A percentile compares a stretch with the other conserved stretches of the same genome.
These are phyloP conservation scores for Acanthaster planci DNA, from an alignment of 35 echinoderm and acorn worm genomes.

Conservation along the genomic window DNA sequence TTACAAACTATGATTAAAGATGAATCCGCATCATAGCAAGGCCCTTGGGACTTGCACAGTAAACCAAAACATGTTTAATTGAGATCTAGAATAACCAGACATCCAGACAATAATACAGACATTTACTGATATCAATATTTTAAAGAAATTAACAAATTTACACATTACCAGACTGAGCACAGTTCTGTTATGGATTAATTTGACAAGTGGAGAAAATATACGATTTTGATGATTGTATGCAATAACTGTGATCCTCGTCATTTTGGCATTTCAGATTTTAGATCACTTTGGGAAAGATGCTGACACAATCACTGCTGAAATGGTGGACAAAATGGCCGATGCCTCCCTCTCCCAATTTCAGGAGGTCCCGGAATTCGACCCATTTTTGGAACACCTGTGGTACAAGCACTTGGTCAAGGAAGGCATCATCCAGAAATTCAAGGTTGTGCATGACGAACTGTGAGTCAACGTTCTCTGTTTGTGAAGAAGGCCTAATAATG, in stretches of 20 bases:
- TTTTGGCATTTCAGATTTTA: neutral
- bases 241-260: no score
- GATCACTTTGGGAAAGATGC: neutral
- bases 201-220: neutral
- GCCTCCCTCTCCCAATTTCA: neutral
- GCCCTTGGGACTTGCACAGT: no score
- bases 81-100: no score
- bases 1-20: no score
- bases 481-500: neutral
- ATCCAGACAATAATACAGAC: no score
- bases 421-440: slow-evolving; percentile 9
- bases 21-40: no score
- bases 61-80: no score
- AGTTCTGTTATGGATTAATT: neutral
- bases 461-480: neutral
- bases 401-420: slow-evolving; percentile 13
- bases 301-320: neutral
- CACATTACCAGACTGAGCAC: no score
- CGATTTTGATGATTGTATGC: no score
- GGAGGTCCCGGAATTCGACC: neutral
- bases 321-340: neutral
- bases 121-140: no score
- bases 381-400: neutral
- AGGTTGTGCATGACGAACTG: slow-evolving; percentile 4
- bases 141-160: no score